Conservation (phyloP, 2,113 vertebrate genomes). For the Myiagra hebetior region DNA sequence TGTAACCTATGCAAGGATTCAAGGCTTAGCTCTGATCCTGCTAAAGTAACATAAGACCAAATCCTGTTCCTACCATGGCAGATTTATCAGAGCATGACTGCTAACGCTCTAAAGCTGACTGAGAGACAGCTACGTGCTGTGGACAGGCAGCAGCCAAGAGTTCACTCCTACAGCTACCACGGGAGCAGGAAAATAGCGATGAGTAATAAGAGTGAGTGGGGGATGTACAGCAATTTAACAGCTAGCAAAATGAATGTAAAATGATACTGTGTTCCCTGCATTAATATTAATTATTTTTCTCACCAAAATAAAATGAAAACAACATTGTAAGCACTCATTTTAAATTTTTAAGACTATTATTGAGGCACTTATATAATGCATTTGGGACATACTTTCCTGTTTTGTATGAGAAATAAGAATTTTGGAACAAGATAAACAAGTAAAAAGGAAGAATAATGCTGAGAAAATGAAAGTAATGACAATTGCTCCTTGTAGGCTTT, state of each 20-base stretch:
- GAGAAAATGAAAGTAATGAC: background rate
- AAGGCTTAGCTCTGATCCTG: slow-evolving; percentile 43
- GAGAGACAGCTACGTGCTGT: background rate
- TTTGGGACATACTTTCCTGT: background rate
- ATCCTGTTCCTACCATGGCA: slow-evolving; percentile 19
- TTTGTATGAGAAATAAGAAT: background rate
- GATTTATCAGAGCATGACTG: slow-evolving; percentile 37
- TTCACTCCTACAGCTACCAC: slow-evolving; percentile 1
- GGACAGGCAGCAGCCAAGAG: background rate
- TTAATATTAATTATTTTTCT: slow-evolving; percentile 47
- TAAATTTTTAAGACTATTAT: background rate
- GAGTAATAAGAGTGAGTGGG: slow-evolving; percentile 3
- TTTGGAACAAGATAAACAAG: background rate
- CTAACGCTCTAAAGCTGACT: slow-evolving; percentile 30
- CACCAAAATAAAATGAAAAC: background rate
- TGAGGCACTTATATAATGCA: background rate
- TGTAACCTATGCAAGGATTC: background rate
- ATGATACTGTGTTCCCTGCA: background rate
- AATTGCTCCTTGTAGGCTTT: background rate
- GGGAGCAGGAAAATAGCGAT: background rate
- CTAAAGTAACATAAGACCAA: slow-evolving; percentile 4
- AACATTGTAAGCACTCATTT: background rate
- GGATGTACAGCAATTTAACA: slow-evolving; percentile 18
- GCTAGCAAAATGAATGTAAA: background rate
- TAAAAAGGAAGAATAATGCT: background rate